A percentile compares a stretch with the other conserved stretches of the same genome.
Evolutionary conservation across 1,140 invertebrate species (phyloP).

Genomic region (Helicoverpa armigera): DNA sequence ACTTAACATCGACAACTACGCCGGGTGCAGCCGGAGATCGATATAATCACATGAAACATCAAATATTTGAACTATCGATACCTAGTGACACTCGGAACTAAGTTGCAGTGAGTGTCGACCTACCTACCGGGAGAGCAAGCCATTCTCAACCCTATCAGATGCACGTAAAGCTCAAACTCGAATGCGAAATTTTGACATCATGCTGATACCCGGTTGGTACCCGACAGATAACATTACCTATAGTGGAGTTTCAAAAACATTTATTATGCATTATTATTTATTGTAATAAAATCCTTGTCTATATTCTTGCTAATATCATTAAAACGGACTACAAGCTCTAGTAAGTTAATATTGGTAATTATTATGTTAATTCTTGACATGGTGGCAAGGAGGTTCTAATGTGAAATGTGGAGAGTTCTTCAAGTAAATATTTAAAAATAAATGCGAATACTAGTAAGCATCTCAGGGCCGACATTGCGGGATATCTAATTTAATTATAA

Average conservation of each 20-base stretch:
- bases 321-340: constrained; percentile 15
- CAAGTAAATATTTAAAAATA: constrained; percentile 13
- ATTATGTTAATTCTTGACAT: constrained; percentile 11
- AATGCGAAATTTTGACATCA: neutral
- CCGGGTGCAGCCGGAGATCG: constrained; percentile 19
- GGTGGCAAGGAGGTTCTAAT: neutral
- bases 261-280: constrained; percentile 29
- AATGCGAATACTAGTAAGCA: constrained; percentile 35
- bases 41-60: constrained; percentile 50
- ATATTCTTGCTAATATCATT: neutral
- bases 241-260: neutral
- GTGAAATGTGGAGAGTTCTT: neutral
- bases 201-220: neutral
- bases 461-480: constrained; percentile 7
- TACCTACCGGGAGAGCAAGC: neutral
- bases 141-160: neutral
- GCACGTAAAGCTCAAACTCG: neutral
- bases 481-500: constrained; percentile 38
- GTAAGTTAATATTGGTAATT: constrained; percentile 8
- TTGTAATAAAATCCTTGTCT: constrained; percentile 12
- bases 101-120: neutral
- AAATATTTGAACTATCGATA: constrained; percentile 55
- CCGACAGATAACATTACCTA: constrained; percentile 3
- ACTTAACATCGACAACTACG: constrained; percentile 42
- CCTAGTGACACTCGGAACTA: constrained; percentile 34